A percentile compares a stretch with the other conserved stretches of the same genome.
Evolutionary conservation across 2,113 vertebrate genomes (phyloP).

Genomic region (Pteronura brasiliensis): DNA sequence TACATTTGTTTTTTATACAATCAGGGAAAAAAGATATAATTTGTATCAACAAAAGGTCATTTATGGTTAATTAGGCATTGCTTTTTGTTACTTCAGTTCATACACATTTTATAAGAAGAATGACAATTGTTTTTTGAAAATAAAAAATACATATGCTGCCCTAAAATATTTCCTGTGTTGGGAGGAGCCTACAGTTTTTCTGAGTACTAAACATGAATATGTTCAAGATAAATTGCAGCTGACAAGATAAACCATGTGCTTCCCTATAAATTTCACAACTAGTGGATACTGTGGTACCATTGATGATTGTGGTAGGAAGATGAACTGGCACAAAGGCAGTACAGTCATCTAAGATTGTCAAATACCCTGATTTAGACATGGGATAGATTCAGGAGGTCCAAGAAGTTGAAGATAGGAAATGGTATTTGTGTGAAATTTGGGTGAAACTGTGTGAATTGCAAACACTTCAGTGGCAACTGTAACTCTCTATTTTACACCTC

Average conservation of each 20-base stretch:
- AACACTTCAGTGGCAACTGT: constrained; percentile 20
- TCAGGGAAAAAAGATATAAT: constrained; percentile 99
- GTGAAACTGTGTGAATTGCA: neutral
- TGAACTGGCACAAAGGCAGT: constrained; percentile 6
- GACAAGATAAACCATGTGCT: constrained; percentile 41
- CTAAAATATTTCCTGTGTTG: constrained; percentile 24
- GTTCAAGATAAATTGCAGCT: constrained; percentile 27
- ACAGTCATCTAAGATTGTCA: constrained; percentile 52
- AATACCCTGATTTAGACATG: constrained; percentile 42
- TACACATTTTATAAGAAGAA: constrained; percentile 75
- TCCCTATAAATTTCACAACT: constrained; percentile 21
- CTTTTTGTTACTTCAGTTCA: constrained; percentile 90
- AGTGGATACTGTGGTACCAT: constrained; percentile 15
- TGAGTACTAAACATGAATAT: constrained; percentile 31
- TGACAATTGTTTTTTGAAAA: constrained; percentile 72
- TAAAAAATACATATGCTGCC: constrained; percentile 63
- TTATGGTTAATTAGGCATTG: constrained; percentile 97
- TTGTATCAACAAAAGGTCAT: constrained; percentile 99
- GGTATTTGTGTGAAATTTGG: constrained; percentile 28
- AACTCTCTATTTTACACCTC: neutral
- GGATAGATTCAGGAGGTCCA: constrained; percentile 36
- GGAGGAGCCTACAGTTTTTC: constrained; percentile 28
- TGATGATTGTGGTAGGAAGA: constrained; percentile 24
- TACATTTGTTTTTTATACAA: constrained; percentile 95
- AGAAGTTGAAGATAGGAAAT: constrained; percentile 29